phyloP scores from a whole-genome alignment of 2,888 invertebrate genomes.

The Orthonychiurus folsomi region DNA sequence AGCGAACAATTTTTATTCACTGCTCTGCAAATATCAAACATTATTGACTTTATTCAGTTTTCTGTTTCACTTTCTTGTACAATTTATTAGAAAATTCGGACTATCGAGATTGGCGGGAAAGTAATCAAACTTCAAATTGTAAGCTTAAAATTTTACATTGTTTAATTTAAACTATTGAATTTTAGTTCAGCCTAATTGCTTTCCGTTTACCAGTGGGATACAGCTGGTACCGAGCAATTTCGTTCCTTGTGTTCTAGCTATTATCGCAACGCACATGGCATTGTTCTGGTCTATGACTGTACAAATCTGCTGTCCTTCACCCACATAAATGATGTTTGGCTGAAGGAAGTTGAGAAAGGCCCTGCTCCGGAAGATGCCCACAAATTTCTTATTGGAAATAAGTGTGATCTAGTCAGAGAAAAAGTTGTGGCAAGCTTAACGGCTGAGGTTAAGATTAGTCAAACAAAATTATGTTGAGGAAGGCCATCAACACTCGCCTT shows the following conservation, averaged over 20 bases:
- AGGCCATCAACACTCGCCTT: too few species aligned
- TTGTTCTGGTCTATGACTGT: background rate
- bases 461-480: too few species aligned
- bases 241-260: background rate
- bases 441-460: too few species aligned
- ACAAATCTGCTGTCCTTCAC: background rate
- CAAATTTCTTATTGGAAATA: background rate
- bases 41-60: too few species aligned
- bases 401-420: background rate
- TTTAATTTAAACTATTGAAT: too few species aligned
- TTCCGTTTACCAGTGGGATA: too few species aligned
- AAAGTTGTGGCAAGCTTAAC: too few species aligned
- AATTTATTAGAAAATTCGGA: background rate
- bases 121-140: constrained; percentile 1
- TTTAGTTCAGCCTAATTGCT: too few species aligned
- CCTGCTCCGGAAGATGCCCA: background rate
- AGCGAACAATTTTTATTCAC: too few species aligned
- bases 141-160: too few species aligned
- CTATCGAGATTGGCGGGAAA: background rate
- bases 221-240: background rate
- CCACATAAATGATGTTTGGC: background rate
- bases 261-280: background rate
- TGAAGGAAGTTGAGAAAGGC: background rate
- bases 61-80: too few species aligned
- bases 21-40: too few species aligned